Percentiles rank a stretch among this genome's conserved stretches.
These are phyloP conservation scores for Chelon auratus DNA, from an alignment of 2,797 vertebrate species.

Conservation along the genomic window DNA sequence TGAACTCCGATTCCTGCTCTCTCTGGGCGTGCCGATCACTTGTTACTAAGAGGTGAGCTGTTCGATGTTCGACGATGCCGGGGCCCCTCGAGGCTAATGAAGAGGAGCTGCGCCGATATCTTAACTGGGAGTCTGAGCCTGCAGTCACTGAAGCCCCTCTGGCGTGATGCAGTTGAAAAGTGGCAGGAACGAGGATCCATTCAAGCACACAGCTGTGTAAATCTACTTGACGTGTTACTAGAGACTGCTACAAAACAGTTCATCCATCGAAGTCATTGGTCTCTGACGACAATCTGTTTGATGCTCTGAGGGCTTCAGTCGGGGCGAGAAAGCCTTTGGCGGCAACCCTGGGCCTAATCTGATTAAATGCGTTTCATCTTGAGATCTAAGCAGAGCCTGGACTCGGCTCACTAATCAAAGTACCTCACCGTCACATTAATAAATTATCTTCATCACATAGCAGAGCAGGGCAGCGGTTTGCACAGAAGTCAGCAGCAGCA, in stretches of 20 bases:
- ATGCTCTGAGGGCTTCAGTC: not conserved
- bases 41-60: constrained; percentile 31
- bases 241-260: constrained; percentile 9
- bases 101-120: constrained; percentile 38
- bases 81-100: constrained; percentile 42
- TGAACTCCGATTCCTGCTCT: constrained; percentile 7
- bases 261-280: constrained; percentile 8
- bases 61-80: constrained; percentile 32
- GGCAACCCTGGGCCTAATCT: not conserved
- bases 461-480: not conserved
- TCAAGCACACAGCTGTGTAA: not conserved
- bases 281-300: not conserved
- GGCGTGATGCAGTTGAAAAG: constrained; percentile 30
- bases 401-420: not conserved
- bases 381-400: not conserved
- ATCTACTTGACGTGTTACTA: constrained; percentile 5
- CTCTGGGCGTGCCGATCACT: constrained; percentile 10
- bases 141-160: constrained; percentile 30
- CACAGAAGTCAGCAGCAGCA: not conserved
- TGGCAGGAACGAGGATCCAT: constrained; percentile 18
- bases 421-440: not conserved
- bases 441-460: not conserved
- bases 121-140: constrained; percentile 48
- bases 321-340: not conserved
- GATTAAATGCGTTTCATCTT: not conserved